Conservation (phyloP, 2,888 invertebrate species). For the Thera obeliscata region DNA sequence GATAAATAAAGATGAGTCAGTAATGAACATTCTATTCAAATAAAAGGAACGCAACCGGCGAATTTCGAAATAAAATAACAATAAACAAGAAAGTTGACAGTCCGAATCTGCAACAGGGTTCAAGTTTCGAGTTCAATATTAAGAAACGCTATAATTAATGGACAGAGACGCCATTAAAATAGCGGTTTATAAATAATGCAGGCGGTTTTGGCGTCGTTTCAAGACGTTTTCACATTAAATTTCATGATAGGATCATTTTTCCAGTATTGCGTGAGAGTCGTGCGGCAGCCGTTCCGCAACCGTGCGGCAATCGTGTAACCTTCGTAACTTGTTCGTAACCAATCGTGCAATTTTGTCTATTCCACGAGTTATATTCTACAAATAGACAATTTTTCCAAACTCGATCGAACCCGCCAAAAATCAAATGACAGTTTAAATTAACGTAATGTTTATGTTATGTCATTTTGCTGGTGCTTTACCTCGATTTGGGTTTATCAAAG, state of each 20-base stretch:
- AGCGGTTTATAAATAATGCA: constrained; percentile 82
- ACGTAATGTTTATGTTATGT: too few relatives aligned
- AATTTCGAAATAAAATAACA: constrained; percentile 22
- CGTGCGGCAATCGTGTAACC: constrained; percentile 14
- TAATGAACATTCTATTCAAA: constrained; percentile 6
- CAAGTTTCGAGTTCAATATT: constrained; percentile 67
- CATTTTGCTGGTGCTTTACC: too few relatives aligned
- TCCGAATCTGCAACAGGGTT: constrained; percentile 57
- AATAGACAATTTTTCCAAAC: not conserved
- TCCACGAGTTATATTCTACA: constrained; percentile 49
- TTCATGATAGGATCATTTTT: constrained; percentile 83
- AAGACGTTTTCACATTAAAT: constrained; percentile 83
- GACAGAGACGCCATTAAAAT: constrained; percentile 80
- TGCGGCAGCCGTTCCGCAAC: constrained; percentile 36
- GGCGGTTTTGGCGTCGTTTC: constrained; percentile 81
- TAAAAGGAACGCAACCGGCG: not conserved
- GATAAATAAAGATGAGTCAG: constrained; percentile 6
- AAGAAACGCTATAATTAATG: constrained; percentile 80
- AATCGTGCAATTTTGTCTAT: constrained; percentile 26
- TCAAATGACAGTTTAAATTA: too few relatives aligned
- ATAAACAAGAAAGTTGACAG: constrained; percentile 45
- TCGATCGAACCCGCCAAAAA: not conserved
- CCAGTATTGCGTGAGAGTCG: constrained; percentile 58
- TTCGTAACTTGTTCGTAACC: constrained; percentile 7
- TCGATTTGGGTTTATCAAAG: too few relatives aligned